Base-by-base conservation (phyloP, 2,888 invertebrate species). In the Ornithoptera priamus region DNA sequence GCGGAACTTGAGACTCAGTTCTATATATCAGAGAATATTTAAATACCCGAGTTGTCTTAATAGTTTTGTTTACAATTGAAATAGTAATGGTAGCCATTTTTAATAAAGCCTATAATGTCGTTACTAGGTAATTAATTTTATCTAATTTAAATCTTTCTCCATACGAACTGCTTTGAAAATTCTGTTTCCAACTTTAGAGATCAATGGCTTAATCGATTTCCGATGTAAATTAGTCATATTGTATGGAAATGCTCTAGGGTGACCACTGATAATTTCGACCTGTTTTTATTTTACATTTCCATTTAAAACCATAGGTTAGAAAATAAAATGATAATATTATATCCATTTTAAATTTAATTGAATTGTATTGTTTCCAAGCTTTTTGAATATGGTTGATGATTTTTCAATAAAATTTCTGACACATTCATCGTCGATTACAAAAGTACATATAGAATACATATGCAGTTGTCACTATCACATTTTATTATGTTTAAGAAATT, bases 171-270 rank as follows among this genome's bases (percentile, higher is more conserved):
- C 57, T 22, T 58, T 58, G 22, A 12, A 57, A 58, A 24, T 46
- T 56, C 67, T 56, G 22, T 64, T 60, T 64, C 59, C 42, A 60
- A 36, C 36, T 63, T 68, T 50, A 64, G 53, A 64, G 61, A 62
- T 67, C 67, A 60, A 64, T 60, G 36, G 46, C 67, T 70, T 63
- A 70, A 70, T 70, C 66, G 70, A 60, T 70, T 67, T 63, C 59
- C 58, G 67, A 70, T 67, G 70, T 63, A 70, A 66, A 67, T 70
- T 67, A 62, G 63, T 70, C 63, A 67, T 63, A 70, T 70, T 70
- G 70, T 70, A 63, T 70, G 70, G 58, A 70, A 70, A 70, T 67
- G 58, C 50, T 56, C 63, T 50, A 62, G 46, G 39, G 61, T 57
- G 22, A 42, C 62, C 46, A 66, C 59, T 53, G 30, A 56, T 61